These are phyloP conservation scores for Phalacrocorax carbo DNA, from an alignment of 2,113 vertebrate genomes.

Conservation along the genomic window DNA sequence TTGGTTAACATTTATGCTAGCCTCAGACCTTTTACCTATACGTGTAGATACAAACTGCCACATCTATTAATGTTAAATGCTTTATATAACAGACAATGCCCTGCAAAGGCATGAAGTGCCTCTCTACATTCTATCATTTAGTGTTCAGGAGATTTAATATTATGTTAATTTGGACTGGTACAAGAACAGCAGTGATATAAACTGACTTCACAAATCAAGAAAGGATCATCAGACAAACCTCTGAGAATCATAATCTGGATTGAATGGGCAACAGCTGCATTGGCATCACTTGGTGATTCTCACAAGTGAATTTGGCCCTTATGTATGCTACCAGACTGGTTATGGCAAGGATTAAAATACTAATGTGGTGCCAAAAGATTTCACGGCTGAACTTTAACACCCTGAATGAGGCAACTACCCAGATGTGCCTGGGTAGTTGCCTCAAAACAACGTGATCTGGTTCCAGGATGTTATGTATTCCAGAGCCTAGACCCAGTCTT, in stretches of 20 bases:
- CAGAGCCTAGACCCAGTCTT: neutral
- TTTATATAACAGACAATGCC: neutral
- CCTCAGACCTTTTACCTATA: neutral
- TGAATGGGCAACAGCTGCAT: neutral
- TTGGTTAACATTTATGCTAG: neutral
- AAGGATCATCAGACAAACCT: neutral
- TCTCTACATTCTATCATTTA: rapidly evolving
- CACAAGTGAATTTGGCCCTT: neutral
- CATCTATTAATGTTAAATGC: rapidly evolving
- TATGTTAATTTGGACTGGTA: neutral
- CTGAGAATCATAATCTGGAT: rapidly evolving
- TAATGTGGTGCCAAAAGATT: neutral
- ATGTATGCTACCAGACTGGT: neutral
- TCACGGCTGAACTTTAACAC: neutral
- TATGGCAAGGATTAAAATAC: neutral
- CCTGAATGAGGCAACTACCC: neutral
- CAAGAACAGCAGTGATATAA: neutral
- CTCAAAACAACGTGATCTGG: neutral
- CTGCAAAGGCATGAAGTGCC: neutral
- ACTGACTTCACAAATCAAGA: neutral
- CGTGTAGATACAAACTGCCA: rapidly evolving
- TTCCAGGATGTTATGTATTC: neutral
- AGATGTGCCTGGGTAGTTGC: neutral
- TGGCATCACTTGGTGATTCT: neutral
- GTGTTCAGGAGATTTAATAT: neutral